These are phyloP conservation scores for Doris montereyensis DNA, from an alignment of 2,888 invertebrate genomes.

Conservation along the genomic window DNA sequence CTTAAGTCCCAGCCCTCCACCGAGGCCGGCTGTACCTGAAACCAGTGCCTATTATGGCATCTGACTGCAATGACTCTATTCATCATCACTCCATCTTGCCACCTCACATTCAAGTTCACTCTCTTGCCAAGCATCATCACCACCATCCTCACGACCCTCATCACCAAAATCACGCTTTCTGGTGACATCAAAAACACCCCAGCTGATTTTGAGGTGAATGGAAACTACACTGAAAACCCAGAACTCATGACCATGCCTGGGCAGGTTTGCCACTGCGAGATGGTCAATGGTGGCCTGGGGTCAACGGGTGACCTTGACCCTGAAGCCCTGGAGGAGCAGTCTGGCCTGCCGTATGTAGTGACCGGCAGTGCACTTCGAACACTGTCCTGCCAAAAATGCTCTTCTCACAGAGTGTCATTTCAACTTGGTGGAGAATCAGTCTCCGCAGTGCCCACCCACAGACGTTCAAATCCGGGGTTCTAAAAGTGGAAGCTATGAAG, in stretches of 20 bases:
- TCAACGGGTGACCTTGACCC: neutral
- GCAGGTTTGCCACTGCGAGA: neutral
- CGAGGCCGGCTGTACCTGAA: no score
- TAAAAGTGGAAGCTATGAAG: slow-evolving; percentile 27
- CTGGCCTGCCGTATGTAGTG: slow-evolving; percentile 33
- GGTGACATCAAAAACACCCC: slow-evolving; percentile 27
- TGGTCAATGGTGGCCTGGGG: neutral
- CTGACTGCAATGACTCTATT: slow-evolving; percentile 12
- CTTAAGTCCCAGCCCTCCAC: no score
- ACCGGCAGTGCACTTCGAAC: slow-evolving; percentile 30
- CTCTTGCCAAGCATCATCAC: slow-evolving; percentile 21
- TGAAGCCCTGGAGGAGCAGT: neutral
- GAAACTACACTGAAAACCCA: slow-evolving; percentile 43
- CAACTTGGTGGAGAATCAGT: slow-evolving; percentile 1
- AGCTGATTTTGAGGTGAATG: slow-evolving; percentile 46
- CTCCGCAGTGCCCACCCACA: no score
- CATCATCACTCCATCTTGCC: neutral
- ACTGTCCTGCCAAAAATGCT: slow-evolving; percentile 30
- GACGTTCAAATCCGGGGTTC: no score
- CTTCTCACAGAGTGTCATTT: neutral
- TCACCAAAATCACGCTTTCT: neutral
- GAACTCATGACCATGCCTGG: slow-evolving; percentile 4
- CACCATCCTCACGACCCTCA: neutral
- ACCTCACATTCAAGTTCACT: slow-evolving; percentile 29
- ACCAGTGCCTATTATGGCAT: no score